Evolutionary conservation across 2,888 invertebrate genomes (phyloP).

Genomic region (Netelia fuscicornis): DNA sequence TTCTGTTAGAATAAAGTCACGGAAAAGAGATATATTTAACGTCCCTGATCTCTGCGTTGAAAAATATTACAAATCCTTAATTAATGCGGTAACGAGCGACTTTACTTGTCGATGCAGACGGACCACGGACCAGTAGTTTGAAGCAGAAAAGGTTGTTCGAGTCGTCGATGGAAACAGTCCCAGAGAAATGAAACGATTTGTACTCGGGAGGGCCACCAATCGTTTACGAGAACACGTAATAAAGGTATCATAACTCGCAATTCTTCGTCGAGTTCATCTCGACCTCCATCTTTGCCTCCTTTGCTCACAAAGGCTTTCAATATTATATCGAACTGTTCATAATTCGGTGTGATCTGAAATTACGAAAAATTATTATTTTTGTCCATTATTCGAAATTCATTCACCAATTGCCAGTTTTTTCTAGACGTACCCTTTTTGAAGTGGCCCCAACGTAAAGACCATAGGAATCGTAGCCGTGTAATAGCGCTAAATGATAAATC

Average conservation of each 20-base stretch:
- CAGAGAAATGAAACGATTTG: slow-evolving; percentile 86
- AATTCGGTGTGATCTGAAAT: slow-evolving; percentile 82
- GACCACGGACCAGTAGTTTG: slow-evolving; percentile 84
- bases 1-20: slow-evolving; percentile 66
- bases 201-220: slow-evolving; percentile 84
- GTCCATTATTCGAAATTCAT: background rate
- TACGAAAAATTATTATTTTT: slow-evolving; percentile 55
- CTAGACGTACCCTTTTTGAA: slow-evolving; percentile 75
- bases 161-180: slow-evolving; percentile 87
- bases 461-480: slow-evolving; percentile 83
- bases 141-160: slow-evolving; percentile 86
- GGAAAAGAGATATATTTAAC: background rate
- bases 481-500: slow-evolving; percentile 84
- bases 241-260: slow-evolving; percentile 85
- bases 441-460: slow-evolving; percentile 81
- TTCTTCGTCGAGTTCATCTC: slow-evolving; percentile 85
- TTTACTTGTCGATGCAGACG: slow-evolving; percentile 84
- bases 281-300: slow-evolving; percentile 80
- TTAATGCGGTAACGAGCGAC: slow-evolving; percentile 78
- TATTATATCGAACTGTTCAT: slow-evolving; percentile 84
- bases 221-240: slow-evolving; percentile 83
- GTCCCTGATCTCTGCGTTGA: background rate
- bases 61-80: slow-evolving; percentile 62
- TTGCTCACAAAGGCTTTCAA: slow-evolving; percentile 85
- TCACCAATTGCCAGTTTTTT: slow-evolving; percentile 1